Evolutionary conservation across 2,113 vertebrate genomes (phyloP).

Genomic region (Nesoenas mayeri): DNA sequence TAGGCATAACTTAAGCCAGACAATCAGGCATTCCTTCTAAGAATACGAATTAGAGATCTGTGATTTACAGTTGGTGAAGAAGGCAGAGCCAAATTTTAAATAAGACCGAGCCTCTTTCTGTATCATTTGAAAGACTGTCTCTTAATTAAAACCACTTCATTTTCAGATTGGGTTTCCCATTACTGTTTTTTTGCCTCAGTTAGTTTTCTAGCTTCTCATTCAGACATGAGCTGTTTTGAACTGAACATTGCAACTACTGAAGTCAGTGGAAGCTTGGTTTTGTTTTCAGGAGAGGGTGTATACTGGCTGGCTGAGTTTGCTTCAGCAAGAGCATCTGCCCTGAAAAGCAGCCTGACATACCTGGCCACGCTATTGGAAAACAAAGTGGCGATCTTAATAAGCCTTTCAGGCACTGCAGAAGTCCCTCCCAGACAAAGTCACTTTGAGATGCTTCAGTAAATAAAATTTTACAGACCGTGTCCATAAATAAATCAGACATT

Average conservation of each 20-base stretch:
- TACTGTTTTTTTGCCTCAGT: not conserved
- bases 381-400: not conserved
- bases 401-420: not conserved
- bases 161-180: slow-evolving; percentile 24
- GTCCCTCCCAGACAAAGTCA: not conserved
- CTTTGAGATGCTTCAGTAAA: not conserved
- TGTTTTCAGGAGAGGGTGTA: not conserved
- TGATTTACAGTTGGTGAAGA: not conserved
- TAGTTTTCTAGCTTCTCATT: not conserved
- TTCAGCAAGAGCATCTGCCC: not conserved
- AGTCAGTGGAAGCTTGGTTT: not conserved
- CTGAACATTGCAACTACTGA: not conserved
- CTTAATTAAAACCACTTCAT: slow-evolving; percentile 48
- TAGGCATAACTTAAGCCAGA: not conserved
- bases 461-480: not conserved
- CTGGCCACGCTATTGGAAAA: not conserved
- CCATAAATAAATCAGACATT: not conserved
- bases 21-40: not conserved
- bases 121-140: not conserved
- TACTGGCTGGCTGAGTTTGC: not conserved
- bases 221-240: not conserved
- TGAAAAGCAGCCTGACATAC: not conserved
- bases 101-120: not conserved
- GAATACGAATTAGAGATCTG: slow-evolving; percentile 1
- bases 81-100: slow-evolving; percentile 30